Conservation (phyloP, 2,888 invertebrate genomes). For the Schizotus pectinicornis region DNA sequence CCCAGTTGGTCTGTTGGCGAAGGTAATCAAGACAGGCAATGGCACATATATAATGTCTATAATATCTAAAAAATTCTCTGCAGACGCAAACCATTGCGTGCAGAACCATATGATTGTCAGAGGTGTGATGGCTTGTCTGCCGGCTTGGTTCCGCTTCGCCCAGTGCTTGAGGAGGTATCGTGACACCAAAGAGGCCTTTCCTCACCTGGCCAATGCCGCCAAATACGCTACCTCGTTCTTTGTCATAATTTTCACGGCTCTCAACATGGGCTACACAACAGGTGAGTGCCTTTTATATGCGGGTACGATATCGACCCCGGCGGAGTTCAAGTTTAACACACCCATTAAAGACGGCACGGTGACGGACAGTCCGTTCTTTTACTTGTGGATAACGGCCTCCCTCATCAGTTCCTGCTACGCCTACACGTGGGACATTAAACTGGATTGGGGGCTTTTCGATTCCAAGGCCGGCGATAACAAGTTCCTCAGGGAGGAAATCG, state of each 20-base stretch:
- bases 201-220: slow-evolving; percentile 96
- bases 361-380: slow-evolving; percentile 80
- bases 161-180: slow-evolving; percentile 95
- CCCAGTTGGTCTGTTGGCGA: slow-evolving; percentile 73
- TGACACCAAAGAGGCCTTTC: slow-evolving; percentile 92
- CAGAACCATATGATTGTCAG: slow-evolving; percentile 77
- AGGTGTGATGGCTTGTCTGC: slow-evolving; percentile 87
- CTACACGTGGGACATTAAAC: slow-evolving; percentile 97
- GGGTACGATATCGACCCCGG: not conserved
- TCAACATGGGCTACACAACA: slow-evolving; percentile 67
- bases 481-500: slow-evolving; percentile 92
- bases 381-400: slow-evolving; percentile 87
- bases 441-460: slow-evolving; percentile 99
- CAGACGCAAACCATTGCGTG: slow-evolving; percentile 70
- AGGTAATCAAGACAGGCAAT: slow-evolving; percentile 53
- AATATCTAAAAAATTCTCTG: slow-evolving; percentile 17
- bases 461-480: slow-evolving; percentile 89
- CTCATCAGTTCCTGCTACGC: slow-evolving; percentile 92
- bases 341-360: not conserved
- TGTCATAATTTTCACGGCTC: slow-evolving; percentile 84
- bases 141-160: slow-evolving; percentile 97
- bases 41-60: not conserved
- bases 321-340: not conserved
- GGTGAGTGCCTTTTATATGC: slow-evolving; percentile 58
- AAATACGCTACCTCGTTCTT: slow-evolving; percentile 98